phyloP scores from a whole-genome alignment of 2,888 invertebrate species.

The Rugalucina vietnamica region DNA sequence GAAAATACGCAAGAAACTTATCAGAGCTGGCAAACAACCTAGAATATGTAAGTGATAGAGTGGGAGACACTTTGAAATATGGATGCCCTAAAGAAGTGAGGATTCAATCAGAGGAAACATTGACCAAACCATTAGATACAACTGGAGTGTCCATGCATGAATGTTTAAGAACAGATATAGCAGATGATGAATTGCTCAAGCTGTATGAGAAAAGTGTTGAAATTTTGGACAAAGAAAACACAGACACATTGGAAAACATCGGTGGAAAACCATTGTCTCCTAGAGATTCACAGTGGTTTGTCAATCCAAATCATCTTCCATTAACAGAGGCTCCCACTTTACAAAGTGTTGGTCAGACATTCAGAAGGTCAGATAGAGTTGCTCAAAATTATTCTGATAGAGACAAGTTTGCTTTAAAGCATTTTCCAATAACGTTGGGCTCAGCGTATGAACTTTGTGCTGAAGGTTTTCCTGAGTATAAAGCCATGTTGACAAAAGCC shows the following conservation, averaged over 20 bases:
- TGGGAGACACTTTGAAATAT: conserved; percentile 50
- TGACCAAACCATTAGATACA: conserved; percentile 8
- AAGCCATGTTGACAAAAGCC: conserved; percentile 37
- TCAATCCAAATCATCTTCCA: conserved; percentile 56
- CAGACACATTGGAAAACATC: too few species aligned
- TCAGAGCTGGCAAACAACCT: conserved; percentile 63
- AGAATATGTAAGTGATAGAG: conserved; percentile 61
- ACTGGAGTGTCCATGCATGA: conserved; percentile 31
- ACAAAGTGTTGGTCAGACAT: conserved; percentile 50
- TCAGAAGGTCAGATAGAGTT: conserved; percentile 32
- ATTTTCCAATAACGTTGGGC: conserved; percentile 64
- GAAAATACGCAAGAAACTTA: conserved; percentile 55
- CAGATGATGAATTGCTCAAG: conserved; percentile 50
- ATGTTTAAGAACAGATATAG: conserved; percentile 40
- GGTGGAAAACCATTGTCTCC: conserved; percentile 56
- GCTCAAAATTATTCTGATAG: conserved; percentile 47
- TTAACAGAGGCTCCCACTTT: conserved; percentile 57
- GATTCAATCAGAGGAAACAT: not conserved
- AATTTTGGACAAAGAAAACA: conserved; percentile 28
- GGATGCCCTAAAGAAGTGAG: not conserved
- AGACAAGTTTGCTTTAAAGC: conserved; percentile 44
- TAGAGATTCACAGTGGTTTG: conserved; percentile 57
- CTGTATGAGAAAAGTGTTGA: conserved; percentile 50
- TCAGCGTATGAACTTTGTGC: conserved; percentile 61
- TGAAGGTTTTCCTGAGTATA: conserved; percentile 45